Evolutionary conservation across 2,888 invertebrate genomes (phyloP).

Genomic region (Drosophila limbata): DNA sequence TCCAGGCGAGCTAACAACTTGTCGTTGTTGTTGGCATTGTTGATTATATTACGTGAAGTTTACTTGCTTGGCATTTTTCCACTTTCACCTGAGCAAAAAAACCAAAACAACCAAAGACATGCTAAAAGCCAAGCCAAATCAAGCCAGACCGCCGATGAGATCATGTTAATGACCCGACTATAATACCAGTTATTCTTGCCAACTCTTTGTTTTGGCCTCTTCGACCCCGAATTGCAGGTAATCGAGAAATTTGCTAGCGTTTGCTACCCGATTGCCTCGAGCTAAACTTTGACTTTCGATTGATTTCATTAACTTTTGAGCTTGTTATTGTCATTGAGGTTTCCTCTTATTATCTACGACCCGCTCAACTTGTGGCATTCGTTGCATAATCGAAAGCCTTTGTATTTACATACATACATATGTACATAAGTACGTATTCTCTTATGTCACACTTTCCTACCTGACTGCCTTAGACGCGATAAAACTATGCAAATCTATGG

Average conservation of each 20-base stretch:
- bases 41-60: conserved; percentile 69
- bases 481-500: conserved; percentile 48
- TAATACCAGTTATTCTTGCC: conserved; percentile 16
- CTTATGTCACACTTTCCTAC: conserved; percentile 64
- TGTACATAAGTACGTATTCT: conserved; percentile 10
- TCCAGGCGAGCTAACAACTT: conserved; percentile 47
- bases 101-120: conserved; percentile 7
- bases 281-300: conserved; percentile 44
- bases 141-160: conserved; percentile 17
- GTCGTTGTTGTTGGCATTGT: conserved; percentile 14
- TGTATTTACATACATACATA: neutral
- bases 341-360: conserved; percentile 6
- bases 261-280: conserved; percentile 8
- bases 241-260: conserved; percentile 6
- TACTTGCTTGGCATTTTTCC: conserved; percentile 64
- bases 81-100: conserved; percentile 60
- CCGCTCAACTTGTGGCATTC: conserved; percentile 13
- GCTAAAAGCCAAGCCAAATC: conserved; percentile 20
- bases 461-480: neutral
- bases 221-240: conserved; percentile 16
- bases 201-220: neutral
- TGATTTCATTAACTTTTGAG: conserved; percentile 47
- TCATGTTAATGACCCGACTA: conserved; percentile 42
- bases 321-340: conserved; percentile 32
- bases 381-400: conserved; percentile 51